Evolutionary conservation across 2,888 invertebrate species (phyloP), one percentile per base, ranked within the genome.

Genomic region (Xanthia togata): DNA sequence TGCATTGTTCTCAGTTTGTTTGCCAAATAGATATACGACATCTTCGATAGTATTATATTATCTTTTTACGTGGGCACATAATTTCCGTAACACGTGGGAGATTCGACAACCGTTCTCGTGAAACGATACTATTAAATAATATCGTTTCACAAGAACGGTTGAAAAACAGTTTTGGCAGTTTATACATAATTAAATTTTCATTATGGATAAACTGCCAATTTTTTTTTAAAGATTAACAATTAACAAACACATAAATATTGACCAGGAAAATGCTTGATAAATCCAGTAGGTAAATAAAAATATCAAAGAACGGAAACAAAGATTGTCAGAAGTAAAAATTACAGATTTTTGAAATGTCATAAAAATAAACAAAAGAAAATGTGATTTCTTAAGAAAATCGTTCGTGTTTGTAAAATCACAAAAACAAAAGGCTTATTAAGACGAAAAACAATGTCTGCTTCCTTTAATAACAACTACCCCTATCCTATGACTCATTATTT

Each of bases 11-110:
- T 17, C 47, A 17, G 47, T 5, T 47, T 47, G 17, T 41, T 60
- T 64, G 62, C 47, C 76, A 81, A 83, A 85, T 81, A 85, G 81
- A 85, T 81, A 68, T 68, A 62, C 68, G 68, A 69, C 65, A 69
- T 60, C 44, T 62, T 68, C 70, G 23, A 64, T 69, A 47, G 23
- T 50, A 62, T 62, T 47, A 71, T 77, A 83, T 70, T 47, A 73
- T 63, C 26, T n/a, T 31, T 44, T 4, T 14, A 44, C n/a, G 31
- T 35, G 8, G 12, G 20, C 26, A 62, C 26, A 70, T 63, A 47
- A 70, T 80, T 64, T 71, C 55, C 59, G 47, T 55, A 69, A 64
- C 53, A 70, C 35, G 26, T 31, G 35, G 26, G 14, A 55, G 14
- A 35, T 26, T 26, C 0, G 12, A 23, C 23, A 26, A n/a, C 23